A percentile compares a stretch with the other conserved stretches of the same genome.
Conservation (phyloP, 1,140 invertebrate species). For the Caenorhabditis briggsae region DNA sequence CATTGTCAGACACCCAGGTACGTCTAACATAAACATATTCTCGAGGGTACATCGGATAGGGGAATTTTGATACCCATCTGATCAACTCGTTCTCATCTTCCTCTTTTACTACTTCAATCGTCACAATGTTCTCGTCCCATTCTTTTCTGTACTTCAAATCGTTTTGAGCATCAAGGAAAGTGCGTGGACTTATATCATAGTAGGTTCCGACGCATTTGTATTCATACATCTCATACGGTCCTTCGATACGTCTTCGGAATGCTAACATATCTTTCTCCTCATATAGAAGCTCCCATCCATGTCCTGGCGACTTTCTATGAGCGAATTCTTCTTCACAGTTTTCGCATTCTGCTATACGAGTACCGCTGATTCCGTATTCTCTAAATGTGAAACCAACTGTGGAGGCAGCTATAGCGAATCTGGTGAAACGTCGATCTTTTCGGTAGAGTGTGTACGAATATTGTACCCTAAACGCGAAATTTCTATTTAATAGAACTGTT, state of each 20-base stretch:
- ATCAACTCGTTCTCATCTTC: constrained; percentile 66
- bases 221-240: constrained; percentile 61
- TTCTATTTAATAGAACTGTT: neutral
- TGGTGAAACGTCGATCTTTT: neutral
- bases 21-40: constrained; percentile 70
- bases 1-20: constrained; percentile 65
- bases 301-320: constrained; percentile 11
- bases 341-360: constrained; percentile 1
- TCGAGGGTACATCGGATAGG: constrained; percentile 72
- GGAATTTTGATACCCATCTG: constrained; percentile 71
- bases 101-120: constrained; percentile 69
- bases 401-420: constrained; percentile 22
- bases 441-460: constrained; percentile 8
- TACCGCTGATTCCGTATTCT: constrained; percentile 61
- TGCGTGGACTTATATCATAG: constrained; percentile 63
- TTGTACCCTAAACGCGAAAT: neutral
- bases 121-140: constrained; percentile 74
- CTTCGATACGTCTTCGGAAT: constrained; percentile 54
- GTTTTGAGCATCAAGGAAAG: constrained; percentile 68
- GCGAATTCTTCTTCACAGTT: constrained; percentile 53
- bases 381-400: constrained; percentile 53
- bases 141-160: constrained; percentile 70
- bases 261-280: constrained; percentile 63
- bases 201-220: constrained; percentile 65
- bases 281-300: constrained; percentile 64